phyloP scores from a whole-genome alignment of 92 coral and sea anemone species.

The Bergia puertoricense region DNA sequence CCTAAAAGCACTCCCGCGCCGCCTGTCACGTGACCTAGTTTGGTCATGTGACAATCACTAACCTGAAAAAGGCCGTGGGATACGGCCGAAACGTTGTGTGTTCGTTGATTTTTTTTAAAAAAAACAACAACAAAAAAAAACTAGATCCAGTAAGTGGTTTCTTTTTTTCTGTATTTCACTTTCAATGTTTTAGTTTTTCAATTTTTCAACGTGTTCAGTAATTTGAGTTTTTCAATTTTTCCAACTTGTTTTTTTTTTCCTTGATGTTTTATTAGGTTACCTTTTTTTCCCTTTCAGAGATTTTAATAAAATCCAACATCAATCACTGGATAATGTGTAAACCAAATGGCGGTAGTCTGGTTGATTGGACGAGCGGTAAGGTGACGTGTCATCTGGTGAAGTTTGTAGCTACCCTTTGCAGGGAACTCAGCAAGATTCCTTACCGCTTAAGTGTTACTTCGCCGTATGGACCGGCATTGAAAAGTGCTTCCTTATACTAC shows the following conservation, averaged over 20 bases:
- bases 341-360: slow-evolving; percentile 52
- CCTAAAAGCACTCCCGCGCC: too few species aligned
- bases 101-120: too few species aligned
- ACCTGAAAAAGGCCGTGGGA: too few species aligned
- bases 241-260: background rate
- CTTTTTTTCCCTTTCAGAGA: slow-evolving; percentile 5
- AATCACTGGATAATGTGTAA: slow-evolving; percentile 66
- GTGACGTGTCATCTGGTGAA: slow-evolving; percentile 49
- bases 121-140: too few species aligned
- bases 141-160: too few species aligned
- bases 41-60: too few species aligned
- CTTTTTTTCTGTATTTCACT: too few species aligned
- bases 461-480: background rate
- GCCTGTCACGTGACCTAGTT: too few species aligned
- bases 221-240: too few species aligned
- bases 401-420: slow-evolving; percentile 37
- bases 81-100: too few species aligned
- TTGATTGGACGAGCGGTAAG: slow-evolving; percentile 24
- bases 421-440: background rate
- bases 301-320: slow-evolving; percentile 61
- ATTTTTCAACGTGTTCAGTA: background rate
- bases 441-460: fast-evolving
- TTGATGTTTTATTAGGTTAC: background rate
- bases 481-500: background rate
- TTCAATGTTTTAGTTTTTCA: too few species aligned